Base-by-base conservation (phyloP, 2,888 invertebrate genomes). In the Ophion slaviceki region DNA sequence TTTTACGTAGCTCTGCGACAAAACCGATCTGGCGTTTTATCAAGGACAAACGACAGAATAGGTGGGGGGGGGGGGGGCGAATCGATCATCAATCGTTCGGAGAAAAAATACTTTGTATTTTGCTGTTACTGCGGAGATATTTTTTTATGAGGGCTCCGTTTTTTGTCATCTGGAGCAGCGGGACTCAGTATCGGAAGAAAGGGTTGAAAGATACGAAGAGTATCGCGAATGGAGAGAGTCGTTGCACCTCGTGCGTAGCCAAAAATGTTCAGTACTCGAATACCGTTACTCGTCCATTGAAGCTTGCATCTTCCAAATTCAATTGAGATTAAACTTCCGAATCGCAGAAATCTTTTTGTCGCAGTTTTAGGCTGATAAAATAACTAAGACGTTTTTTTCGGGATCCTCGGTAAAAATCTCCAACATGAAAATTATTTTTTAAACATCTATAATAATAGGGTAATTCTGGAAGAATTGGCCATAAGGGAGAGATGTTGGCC, bases 11-110 rank as follows among this genome's bases (percentile, higher is more conserved):
- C 53, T 70, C n/a, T 32, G 47, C 24, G 53, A 62, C 47, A 24
- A 62, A 36, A 79, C 7, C 32, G 20, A 71, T 78, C 11, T 11
- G n/a, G 32, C 17, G 64, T 59, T 85, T 79, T 81, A 78, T 81
- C 78, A 78, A 75, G 85, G 81, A 70, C 53, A 66, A 78, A 81
- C 57, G 68, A 71, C 36, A 57, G 47, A 53, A 62, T 45, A 24
- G 61, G 57, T 7, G 40, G 11, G 24, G 11, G 47, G 47, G 47
- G 47, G 14, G 47, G 40, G 24, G 24, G 1, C 24, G n/a, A 61
- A 40, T 68, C 71, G 62, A 40, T 8, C 40, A 80, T 84, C 40
- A 74, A 84, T 80, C 47, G 71, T 47, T 75, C 59, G 14, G 7
- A 40, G 17, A 67, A 59, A 53, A 64, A 59, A 20, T 17, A 40